Conservation (phyloP, 2,888 invertebrate genomes). For the Microctonus hyperodae region DNA sequence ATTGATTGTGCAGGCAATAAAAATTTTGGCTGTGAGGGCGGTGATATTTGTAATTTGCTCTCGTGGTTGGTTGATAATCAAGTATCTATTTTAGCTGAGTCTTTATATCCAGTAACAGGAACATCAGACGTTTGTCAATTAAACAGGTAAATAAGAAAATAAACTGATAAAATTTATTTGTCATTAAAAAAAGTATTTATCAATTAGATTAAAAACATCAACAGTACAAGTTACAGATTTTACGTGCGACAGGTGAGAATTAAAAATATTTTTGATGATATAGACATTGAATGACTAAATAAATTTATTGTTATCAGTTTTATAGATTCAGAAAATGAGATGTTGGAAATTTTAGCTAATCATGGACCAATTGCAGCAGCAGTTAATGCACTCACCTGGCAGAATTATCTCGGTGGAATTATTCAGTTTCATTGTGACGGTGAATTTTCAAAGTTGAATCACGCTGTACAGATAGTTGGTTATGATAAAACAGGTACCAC, state of each 20-base stretch:
- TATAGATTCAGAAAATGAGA: constrained; percentile 70
- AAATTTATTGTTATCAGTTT: constrained; percentile 64
- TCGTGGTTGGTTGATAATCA: constrained; percentile 73
- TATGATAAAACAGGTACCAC: constrained; percentile 76
- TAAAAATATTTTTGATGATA: background rate
- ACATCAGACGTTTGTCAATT: constrained; percentile 64
- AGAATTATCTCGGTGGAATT: constrained; percentile 84
- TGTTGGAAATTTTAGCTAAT: constrained; percentile 69
- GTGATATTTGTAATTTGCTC: constrained; percentile 80
- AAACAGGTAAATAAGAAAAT: constrained; percentile 53
- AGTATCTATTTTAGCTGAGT: constrained; percentile 67
- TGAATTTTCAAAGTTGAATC: constrained; percentile 70
- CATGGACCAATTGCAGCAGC: constrained; percentile 83
- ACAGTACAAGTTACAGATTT: constrained; percentile 52
- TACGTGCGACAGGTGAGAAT: constrained; percentile 72
- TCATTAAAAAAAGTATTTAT: constrained; percentile 27
- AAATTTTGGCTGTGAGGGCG: constrained; percentile 80
- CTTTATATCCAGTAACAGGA: constrained; percentile 71
- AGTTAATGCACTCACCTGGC: constrained; percentile 86
- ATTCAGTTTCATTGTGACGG: constrained; percentile 83
- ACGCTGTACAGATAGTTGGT: constrained; percentile 84
- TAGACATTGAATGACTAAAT: constrained; percentile 2
- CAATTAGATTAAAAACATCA: constrained; percentile 48
- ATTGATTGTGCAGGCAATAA: constrained; percentile 81
- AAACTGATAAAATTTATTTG: background rate